Conservation (phyloP, 2,113 vertebrate genomes). For the Thinocorus orbignyianus region DNA sequence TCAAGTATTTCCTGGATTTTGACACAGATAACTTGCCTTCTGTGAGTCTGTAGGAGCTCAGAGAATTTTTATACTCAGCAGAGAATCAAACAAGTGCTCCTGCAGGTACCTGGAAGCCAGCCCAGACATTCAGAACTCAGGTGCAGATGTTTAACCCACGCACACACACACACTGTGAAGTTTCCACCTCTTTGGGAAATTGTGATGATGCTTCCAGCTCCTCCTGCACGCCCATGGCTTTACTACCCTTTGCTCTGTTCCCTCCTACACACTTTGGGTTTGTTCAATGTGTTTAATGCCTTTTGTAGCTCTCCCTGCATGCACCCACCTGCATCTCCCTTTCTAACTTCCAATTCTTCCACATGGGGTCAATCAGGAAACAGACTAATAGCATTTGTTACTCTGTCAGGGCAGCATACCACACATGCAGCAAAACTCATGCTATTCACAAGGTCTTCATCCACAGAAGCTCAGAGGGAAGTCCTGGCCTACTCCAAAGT, state of each 20-base stretch:
- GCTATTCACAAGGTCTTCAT: neutral
- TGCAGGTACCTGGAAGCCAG: neutral
- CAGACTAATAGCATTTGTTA: neutral
- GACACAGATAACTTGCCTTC: neutral
- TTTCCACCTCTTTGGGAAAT: constrained; percentile 18
- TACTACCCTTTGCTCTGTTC: neutral
- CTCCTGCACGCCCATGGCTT: neutral
- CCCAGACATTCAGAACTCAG: neutral
- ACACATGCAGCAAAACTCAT: neutral
- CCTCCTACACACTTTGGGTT: neutral
- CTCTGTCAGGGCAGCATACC: neutral
- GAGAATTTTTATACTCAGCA: neutral
- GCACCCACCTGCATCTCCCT: neutral
- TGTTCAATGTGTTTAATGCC: neutral
- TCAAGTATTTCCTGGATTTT: neutral
- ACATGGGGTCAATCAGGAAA: neutral
- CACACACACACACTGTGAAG: neutral
- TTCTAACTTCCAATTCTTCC: neutral
- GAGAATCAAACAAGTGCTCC: neutral
- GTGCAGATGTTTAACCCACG: neutral
- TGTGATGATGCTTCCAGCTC: constrained; percentile 3
- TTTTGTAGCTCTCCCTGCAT: neutral
- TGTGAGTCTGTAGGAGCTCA: neutral
- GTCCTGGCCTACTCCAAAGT: neutral
- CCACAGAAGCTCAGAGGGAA: neutral